Conservation (phyloP, 2,797 vertebrate genomes). For the Coregonus ussuriensis region DNA sequence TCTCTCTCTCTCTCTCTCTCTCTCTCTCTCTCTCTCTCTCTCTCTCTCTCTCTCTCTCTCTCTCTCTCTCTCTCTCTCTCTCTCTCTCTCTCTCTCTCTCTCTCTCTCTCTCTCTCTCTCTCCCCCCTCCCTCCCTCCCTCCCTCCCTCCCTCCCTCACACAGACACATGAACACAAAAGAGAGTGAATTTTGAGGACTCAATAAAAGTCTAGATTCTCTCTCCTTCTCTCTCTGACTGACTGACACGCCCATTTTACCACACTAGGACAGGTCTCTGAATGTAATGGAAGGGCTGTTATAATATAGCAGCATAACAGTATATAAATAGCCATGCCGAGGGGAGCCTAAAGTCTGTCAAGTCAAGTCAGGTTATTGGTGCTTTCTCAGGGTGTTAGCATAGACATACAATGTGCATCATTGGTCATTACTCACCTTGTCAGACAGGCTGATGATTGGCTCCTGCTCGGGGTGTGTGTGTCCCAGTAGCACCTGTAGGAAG, state of each 20-base stretch:
- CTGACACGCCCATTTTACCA: neutral
- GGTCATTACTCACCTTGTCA: slow-evolving; percentile 81
- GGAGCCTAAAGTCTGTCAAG: neutral
- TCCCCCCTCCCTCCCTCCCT: no score
- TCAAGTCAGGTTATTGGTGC: neutral
- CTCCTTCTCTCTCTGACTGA: neutral
- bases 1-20: no score
- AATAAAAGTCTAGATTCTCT: neutral
- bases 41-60: no score
- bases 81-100: no score
- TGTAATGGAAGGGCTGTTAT: neutral
- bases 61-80: no score
- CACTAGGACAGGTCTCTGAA: neutral
- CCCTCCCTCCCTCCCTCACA: no score
- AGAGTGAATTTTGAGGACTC: neutral
- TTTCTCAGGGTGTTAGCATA: neutral
- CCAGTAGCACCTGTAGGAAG: slow-evolving; percentile 90
- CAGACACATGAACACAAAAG: neutral
- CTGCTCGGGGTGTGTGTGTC: slow-evolving; percentile 77
- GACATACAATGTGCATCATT: neutral
- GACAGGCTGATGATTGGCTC: slow-evolving; percentile 91
- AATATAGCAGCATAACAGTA: neutral
- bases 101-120: no score
- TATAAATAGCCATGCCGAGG: neutral
- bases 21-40: no score